Base-by-base conservation (phyloP, 1,140 invertebrate genomes). In the Acromyrmex heyeri region DNA sequence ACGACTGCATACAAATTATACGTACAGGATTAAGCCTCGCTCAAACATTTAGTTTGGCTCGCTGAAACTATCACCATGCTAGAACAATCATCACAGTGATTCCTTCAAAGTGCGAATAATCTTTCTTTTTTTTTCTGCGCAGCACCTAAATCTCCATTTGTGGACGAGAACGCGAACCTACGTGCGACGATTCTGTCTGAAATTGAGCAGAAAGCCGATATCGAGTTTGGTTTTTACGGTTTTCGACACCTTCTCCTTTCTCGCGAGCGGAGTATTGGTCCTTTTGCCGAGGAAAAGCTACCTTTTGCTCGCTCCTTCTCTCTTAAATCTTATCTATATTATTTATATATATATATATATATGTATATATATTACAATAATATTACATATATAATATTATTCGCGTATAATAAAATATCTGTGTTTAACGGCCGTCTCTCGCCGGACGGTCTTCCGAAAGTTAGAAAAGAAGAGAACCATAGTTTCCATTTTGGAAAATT, bases 341-440 rank as follows among this genome's bases (percentile, higher is more conserved):
- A 81, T 69, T 18, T 81, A 69, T 79, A 69, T 79, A 69, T 67
- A 86, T 79, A 69, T 67, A 86, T 81, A 86, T 81, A 82, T 92
- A 91, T 69, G 61, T 91, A 93, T 93, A 95, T 95, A 95, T 95
- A 94, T 95, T 95, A 95, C 94, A 95, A 94, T 94, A 94, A 95
- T 95, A 95, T 95, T 75, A 75, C 72, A 75, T 75, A 75, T n/a
- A 75, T 75, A 75, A 75, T 75, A 75, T 55, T 75, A 75, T 95
- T 89, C 92, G 93, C 91, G 94, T 94, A 93, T 95, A 95, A 94
- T 95, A 95, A 95, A 95, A 95, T 95, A 95, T 94, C 89, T 88
- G 91, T 88, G 91, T 88, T 78, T 89, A 65, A 90, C 92, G 78
- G 86, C 87, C 89, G 85, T 78, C 82, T 79, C 64, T 59, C 53